Evolutionary conservation across 2,113 vertebrate genomes (phyloP).

Genomic region (Epinephelus fuscoguttatus): DNA sequence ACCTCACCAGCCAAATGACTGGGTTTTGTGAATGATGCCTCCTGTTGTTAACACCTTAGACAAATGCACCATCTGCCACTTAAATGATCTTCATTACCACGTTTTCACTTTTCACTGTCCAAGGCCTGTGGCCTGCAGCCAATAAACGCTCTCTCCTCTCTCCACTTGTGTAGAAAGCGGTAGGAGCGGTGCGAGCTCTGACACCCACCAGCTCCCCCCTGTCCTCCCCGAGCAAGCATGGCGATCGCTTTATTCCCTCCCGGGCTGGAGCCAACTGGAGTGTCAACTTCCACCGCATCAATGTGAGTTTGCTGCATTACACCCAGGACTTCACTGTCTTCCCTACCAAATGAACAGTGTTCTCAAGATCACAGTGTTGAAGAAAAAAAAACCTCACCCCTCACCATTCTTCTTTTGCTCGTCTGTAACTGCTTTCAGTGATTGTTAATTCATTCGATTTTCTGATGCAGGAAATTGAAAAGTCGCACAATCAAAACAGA

Average conservation of each 20-base stretch:
- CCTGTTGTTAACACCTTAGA: constrained; percentile 60
- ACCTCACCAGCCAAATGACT: constrained; percentile 58
- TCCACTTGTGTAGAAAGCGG: constrained; percentile 78
- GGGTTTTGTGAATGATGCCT: constrained; percentile 58
- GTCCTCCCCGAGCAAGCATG: constrained; percentile 97
- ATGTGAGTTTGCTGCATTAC: constrained; percentile 84
- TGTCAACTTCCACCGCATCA: constrained; percentile 98
- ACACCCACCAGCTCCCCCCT: constrained; percentile 95
- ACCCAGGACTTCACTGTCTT: constrained; percentile 6
- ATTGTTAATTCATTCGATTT: constrained; percentile 18
- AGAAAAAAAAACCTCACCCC: background rate
- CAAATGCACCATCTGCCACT: constrained; percentile 69
- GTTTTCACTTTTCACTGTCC: constrained; percentile 45
- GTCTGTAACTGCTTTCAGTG: background rate
- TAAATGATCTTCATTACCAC: constrained; percentile 40
- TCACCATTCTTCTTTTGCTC: background rate
- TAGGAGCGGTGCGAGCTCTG: constrained; percentile 90
- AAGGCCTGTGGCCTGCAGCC: constrained; percentile 40
- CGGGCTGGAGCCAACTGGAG: constrained; percentile 98
- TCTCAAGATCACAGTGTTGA: constrained; percentile 26
- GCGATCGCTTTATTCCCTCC: constrained; percentile 97
- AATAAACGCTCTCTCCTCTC: constrained; percentile 47
- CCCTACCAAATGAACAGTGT: constrained; percentile 51
- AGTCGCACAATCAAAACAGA: constrained; percentile 97
- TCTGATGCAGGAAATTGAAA: constrained; percentile 94